A percentile compares a stretch with the other conserved stretches of the same genome.
phyloP scores from a whole-genome alignment of 2,888 invertebrate species.

The Phymatocera aterrima region DNA sequence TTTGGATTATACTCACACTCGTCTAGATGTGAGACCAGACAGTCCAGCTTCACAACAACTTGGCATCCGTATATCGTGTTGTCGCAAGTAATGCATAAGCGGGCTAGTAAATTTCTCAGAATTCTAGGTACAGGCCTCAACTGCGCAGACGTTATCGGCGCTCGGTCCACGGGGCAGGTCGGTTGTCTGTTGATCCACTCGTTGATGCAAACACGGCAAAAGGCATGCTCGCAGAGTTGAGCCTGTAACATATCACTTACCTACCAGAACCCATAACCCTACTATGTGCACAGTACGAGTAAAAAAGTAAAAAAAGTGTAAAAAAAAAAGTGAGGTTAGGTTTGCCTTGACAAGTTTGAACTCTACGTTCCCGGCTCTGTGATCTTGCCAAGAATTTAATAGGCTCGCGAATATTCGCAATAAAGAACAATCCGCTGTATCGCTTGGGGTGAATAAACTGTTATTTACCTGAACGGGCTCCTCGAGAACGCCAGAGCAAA shows the following conservation, averaged over 20 bases:
- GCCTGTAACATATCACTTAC: conserved; percentile 80
- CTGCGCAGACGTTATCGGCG: conserved; percentile 91
- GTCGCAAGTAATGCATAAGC: conserved; percentile 93
- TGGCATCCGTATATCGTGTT: conserved; percentile 93
- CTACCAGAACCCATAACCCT: conserved; percentile 61
- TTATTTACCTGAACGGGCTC: conserved; percentile 92
- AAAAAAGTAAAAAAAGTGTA: neutral
- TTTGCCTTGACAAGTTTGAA: neutral
- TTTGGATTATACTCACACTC: conserved; percentile 97
- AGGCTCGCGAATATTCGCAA: neutral
- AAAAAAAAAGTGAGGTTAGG: conserved; percentile 24
- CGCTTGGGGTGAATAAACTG: neutral
- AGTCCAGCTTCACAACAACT: conserved; percentile 90
- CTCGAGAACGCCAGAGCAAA: conserved; percentile 96
- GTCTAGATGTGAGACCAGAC: conserved; percentile 88
- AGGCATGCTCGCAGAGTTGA: conserved; percentile 96
- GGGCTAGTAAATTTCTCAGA: conserved; percentile 92
- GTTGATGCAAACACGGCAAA: conserved; percentile 94
- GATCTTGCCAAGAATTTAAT: neutral
- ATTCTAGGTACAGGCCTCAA: conserved; percentile 95
- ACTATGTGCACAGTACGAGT: conserved; percentile 17
- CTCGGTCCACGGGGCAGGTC: conserved; percentile 96
- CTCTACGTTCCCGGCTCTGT: neutral
- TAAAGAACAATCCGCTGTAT: neutral
- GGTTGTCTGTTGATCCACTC: conserved; percentile 97